These are phyloP conservation scores for Scophthalmus maximus DNA, from an alignment of 2,113 vertebrate genomes.

Conservation along the genomic window DNA sequence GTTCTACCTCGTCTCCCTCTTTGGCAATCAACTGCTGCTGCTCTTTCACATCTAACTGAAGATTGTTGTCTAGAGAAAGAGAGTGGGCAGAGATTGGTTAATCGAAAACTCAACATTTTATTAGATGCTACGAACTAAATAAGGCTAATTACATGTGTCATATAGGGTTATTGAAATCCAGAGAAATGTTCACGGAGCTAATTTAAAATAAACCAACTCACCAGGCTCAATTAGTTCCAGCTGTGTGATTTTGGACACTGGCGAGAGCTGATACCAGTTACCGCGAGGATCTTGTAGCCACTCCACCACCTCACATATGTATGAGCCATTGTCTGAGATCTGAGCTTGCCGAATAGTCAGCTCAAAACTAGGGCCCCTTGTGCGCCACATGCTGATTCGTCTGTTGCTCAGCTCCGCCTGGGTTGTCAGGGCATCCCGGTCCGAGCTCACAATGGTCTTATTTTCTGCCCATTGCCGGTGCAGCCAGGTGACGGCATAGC, in stretches of 20 bases:
- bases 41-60: conserved; percentile 41
- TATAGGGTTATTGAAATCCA: not conserved
- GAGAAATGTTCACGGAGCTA: not conserved
- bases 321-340: conserved; percentile 71
- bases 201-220: conserved; percentile 41
- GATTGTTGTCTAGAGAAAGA: conserved; percentile 54
- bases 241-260: conserved; percentile 13
- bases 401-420: not conserved
- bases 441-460: conserved; percentile 60
- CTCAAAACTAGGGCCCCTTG: conserved; percentile 63
- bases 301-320: conserved; percentile 79
- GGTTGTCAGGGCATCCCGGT: conserved; percentile 61
- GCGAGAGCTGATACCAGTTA: conserved; percentile 72
- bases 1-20: conserved; percentile 53
- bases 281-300: conserved; percentile 78
- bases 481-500: conserved; percentile 77
- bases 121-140: not conserved
- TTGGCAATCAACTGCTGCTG: not conserved
- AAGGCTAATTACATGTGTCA: not conserved
- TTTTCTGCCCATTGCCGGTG: conserved; percentile 18
- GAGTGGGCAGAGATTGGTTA: not conserved
- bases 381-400: conserved; percentile 64
- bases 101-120: too few species aligned
- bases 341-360: conserved; percentile 65
- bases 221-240: conserved; percentile 65